A percentile compares a stretch with the other conserved stretches of the same genome.
phyloP scores from a whole-genome alignment of 2,113 vertebrate genomes.

The Ptilorrhoa leucosticta region DNA sequence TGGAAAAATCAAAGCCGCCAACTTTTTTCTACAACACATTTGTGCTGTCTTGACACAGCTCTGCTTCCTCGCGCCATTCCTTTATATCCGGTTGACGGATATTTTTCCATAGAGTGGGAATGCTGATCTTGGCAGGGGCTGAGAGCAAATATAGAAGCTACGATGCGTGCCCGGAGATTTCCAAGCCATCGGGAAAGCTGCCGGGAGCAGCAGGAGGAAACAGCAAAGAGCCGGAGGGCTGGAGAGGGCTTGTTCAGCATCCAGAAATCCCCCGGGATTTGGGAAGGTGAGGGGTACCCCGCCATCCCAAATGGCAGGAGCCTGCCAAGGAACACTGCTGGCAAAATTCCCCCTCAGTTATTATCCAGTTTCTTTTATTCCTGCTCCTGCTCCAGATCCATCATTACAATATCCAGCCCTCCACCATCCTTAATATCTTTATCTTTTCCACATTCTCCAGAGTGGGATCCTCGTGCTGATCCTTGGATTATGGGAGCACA shows the following conservation, averaged over 20 bases:
- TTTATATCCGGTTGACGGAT: background rate
- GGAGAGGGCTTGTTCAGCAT: fast-evolving
- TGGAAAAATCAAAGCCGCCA: background rate
- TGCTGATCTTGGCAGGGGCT: background rate
- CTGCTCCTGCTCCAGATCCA: background rate
- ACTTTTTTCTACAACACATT: fast-evolving
- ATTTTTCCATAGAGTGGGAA: background rate
- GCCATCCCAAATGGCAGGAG: background rate
- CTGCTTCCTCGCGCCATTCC: background rate
- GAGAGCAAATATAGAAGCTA: background rate
- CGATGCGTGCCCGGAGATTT: background rate
- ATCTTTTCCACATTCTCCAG: background rate
- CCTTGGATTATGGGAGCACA: fast-evolving
- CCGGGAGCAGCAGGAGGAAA: background rate
- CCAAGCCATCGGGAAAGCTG: background rate
- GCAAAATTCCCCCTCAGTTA: background rate
- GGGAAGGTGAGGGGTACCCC: background rate
- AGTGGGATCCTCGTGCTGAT: background rate
- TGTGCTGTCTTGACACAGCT: background rate
- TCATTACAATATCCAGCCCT: background rate
- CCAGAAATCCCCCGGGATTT: fast-evolving
- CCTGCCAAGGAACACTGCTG: background rate
- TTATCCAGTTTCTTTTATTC: background rate
- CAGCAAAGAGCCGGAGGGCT: background rate
- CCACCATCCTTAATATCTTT: background rate